Evolutionary conservation across 2,888 invertebrate genomes (phyloP), one percentile per base, ranked within the genome.

Genomic region (Thymelicus sylvestris): DNA sequence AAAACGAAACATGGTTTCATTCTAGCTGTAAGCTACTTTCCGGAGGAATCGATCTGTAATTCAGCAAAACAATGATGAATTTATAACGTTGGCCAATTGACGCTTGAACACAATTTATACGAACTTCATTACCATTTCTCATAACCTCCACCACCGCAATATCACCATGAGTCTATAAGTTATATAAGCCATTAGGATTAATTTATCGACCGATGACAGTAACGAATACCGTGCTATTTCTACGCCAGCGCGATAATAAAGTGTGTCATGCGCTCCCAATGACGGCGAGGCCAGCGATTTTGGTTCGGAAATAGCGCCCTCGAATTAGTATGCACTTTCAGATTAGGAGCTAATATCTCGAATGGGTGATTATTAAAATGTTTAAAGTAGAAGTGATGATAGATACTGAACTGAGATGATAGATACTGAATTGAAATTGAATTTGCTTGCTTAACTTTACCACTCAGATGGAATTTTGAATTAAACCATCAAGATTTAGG

Each of bases 211-310:
- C 60, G 39, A 67, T 61, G 67, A 61, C 67, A 41, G 61, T 67
- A 61, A 67, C 67, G 61, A 67, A 67, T 67, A 50, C 52, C 61
- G 61, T 41, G 19, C 50, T 61, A 67, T 67, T 67, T 67, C 67
- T 67, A 52, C 61, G 41, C 67, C 31, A 66, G 48, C 24, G 65
- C 66, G 66, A 66, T 66, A 66, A 66, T 66, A 60, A 66, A 66
- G 59, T 66, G 62, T 62, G 52, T 55, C 62, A 66, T 38, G 38
- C 48, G 38, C 59, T 19, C 19, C 50, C 38, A 31, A 10, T 12
- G 44, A 44, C 66, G 48, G 59, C 39, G 6, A 60, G 39, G 48
- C 39, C 41, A 15, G 67, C 52, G 52, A 67, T 61, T 67, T 62
- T 13, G 52, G 38, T 50, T 61, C 44, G 44, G 61, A 47, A 61